Evolutionary conservation across 2,113 vertebrate species (phyloP), one percentile per base, ranked within the genome.

Genomic region (Vidua macroura): DNA sequence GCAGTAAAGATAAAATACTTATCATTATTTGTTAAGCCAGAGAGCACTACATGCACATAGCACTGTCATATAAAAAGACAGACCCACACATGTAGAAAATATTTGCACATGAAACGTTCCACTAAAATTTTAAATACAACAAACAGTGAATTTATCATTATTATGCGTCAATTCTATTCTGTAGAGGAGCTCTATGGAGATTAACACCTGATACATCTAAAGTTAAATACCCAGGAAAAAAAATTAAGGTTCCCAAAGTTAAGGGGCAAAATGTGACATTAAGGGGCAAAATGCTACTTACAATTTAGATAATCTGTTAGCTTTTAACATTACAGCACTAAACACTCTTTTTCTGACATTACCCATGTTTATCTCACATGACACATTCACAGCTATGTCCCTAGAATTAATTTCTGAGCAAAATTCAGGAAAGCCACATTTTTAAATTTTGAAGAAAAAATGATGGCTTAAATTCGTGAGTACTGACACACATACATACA

Each of bases 371-470:
- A 79, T 48, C 22, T 83, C 48, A 81, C 13, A 70, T 13, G 22
- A 88, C 39, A 44, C 28, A 72, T 91, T 88, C 51, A 96, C 31
- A 96, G 82, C 35, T 93, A 96, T 76, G 96, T 93, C 68, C 79
- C 33, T 44, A 85, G 75, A 89, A 97, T 84, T 92, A 37, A 96
- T 92, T 97, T 96, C 91, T 96, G 51, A 67, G 88, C 15, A 74
- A 31, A 52, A 86, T 88, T 96, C 80, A 96, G 83, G 63, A 93
- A 97, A 95, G 52, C 16, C 24, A 5, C 72, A 64, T 83, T 97
- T 97, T 96, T 95, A 16, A 96, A 95, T 88, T 95, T 95, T 83
- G 69, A 95, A 95, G 72, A 72, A 97, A 97, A 97, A 97, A 96
- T 68, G 51, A 93, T 41, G 23, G 76, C 79, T 87, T 96, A 90